Base-by-base conservation (phyloP, 2,113 vertebrate genomes). In the Pelobates fuscus region DNA sequence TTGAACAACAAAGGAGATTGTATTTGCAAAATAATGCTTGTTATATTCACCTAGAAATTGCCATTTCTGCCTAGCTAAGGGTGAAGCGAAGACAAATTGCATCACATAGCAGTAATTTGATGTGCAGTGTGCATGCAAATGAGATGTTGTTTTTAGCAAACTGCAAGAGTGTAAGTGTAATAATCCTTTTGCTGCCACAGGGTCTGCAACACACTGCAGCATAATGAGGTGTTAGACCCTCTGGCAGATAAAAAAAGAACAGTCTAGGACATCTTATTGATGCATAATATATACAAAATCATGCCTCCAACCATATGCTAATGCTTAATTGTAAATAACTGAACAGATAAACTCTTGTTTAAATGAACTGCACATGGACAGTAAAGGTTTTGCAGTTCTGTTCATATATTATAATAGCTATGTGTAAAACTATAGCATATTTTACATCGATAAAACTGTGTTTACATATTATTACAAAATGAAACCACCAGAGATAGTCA, bases 181-280 rank as follows among this genome's bases (percentile, higher is more conserved):
- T 69, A 69, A 69, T 71, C 57, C 57, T 27, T 71, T 71, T 70
- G 55, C 67, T 69, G 52, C 67, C 67, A 69, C 67, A 60, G 55
- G 68, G 68, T 32, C 55, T 57, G 54, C 58, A n/a, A 70, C 21
- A 17, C 68, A 60, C 54, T 70, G 57, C n/a, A 37, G 30, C 43
- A 46, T 61, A 71, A 61, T 62, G 69, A 71, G 41, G 60, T 71
- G n/a, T 27, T 61, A 41, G 43, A 60, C 10, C 52, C 25, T 71
- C 37, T 49, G 69, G 41, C 58, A 37, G 46, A 57, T 69, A 23
- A 20, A 69, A 57, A 10, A n/a, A 8, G 27, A 23, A 24, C 21
- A 72, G 44, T 52, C 43, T 3, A 72, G 46, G 7, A 26, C 26
- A 24, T 62, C 43, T 23, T 18, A 63, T 41, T 46, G 43, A 25